Evolutionary conservation across 2,888 invertebrate species (phyloP), one percentile per base, ranked within the genome.

Genomic region (Rotaria magnacalcarata): DNA sequence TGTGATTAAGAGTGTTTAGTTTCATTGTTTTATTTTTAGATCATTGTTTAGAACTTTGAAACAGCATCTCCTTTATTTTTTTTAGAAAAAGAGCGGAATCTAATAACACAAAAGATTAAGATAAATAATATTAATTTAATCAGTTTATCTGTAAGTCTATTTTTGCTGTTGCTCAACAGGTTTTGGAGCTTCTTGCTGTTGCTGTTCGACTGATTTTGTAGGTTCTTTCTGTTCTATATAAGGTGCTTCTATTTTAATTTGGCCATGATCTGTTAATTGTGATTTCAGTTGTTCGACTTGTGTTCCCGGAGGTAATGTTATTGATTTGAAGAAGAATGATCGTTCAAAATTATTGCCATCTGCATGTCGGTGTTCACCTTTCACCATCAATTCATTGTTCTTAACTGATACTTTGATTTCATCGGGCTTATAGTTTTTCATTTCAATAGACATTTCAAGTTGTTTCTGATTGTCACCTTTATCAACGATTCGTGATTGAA

Each of bases 251-350:
- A 84, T 84, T 27, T 84, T 52, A 0, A 84, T 47, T 0, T 84
- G 47, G 27, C 85, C 86, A 74, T 84, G 52, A 11, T 52, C 52
- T 8, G 84, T 86, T 27, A 86, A 84, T 74, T 84, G 74, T 6
- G 84, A 85, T 67, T 56, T 50, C n/a, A 86, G 58, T 80, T 86
- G 84, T n/a, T 86, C 84, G 14, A 58, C 24, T 86, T 86, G 50
- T 84, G 84, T 47, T 2, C 84, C 84, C 4, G 50, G 84, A n/a
- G 84, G 84, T 47, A 84, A 27, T n/a, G 50, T 21, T 16, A 27
- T 27, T 19, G 47, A 52, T 52, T 84, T 84, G 50, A 27, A 84
- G 27, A 50, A 84, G 84, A 50, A 84, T n/a, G 50, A 27, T 84
- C 52, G 47, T 47, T 52, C 52, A 24, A 27, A 47, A 52, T 7